These are phyloP conservation scores for Morpho helenor DNA, from an alignment of 2,888 invertebrate species.

Conservation along the genomic window DNA sequence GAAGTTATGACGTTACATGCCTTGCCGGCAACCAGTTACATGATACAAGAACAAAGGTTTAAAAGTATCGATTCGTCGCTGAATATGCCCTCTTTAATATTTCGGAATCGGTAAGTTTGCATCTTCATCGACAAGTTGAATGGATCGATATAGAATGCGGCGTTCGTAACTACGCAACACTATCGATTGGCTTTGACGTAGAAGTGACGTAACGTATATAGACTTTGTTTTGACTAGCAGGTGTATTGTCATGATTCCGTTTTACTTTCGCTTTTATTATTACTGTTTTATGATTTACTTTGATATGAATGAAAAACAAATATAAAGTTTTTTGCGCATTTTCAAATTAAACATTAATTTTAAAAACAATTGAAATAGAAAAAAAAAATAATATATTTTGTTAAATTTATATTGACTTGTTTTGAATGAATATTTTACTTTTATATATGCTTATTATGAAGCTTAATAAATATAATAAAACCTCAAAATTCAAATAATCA, in stretches of 20 bases:
- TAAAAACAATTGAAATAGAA: too few relatives aligned
- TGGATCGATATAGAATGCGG: constrained; percentile 35
- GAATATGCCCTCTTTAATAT: constrained; percentile 82
- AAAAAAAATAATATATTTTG: too few relatives aligned
- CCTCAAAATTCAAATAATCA: too few relatives aligned
- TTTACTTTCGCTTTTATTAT: constrained; percentile 21
- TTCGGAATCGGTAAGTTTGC: constrained; percentile 81
- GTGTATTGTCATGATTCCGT: constrained; percentile 19
- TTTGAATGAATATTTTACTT: too few relatives aligned
- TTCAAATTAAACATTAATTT: too few relatives aligned
- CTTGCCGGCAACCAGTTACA: constrained; percentile 67
- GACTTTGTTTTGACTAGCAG: constrained; percentile 24
- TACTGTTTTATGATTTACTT: too few relatives aligned
- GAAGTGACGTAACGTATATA: constrained; percentile 25
- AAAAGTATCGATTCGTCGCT: constrained; percentile 62
- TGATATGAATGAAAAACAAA: too few relatives aligned
- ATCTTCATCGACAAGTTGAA: constrained; percentile 29
- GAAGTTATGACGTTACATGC: constrained; percentile 78
- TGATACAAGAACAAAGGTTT: constrained; percentile 69
- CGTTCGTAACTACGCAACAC: constrained; percentile 37
- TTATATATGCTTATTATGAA: too few relatives aligned
- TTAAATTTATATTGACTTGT: too few relatives aligned
- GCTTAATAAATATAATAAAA: too few relatives aligned
- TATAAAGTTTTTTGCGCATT: too few relatives aligned
- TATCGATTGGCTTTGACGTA: constrained; percentile 44